Conservation (phyloP, 2,797 vertebrate species). For the Anguilla anguilla region DNA sequence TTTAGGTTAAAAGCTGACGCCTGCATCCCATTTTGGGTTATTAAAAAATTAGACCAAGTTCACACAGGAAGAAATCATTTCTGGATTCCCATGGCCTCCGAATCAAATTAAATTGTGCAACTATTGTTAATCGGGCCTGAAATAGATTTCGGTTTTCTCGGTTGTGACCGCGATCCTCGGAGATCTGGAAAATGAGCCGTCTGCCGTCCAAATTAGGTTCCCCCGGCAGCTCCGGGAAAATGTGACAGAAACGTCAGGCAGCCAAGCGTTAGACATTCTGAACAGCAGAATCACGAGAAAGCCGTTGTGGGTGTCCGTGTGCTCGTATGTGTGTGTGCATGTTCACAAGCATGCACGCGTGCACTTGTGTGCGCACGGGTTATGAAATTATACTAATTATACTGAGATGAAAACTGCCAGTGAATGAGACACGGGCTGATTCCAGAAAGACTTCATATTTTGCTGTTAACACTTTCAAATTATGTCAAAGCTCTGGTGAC, state of each 20-base stretch:
- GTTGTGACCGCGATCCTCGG: slow-evolving; percentile 12
- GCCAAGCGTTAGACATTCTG: not conserved
- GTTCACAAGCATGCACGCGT: not conserved
- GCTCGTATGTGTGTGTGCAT: not conserved
- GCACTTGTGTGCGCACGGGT: not conserved
- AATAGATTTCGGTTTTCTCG: slow-evolving; percentile 22
- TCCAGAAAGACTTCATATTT: too few relatives aligned
- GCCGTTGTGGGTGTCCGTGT: not conserved
- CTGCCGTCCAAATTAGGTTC: slow-evolving; percentile 23
- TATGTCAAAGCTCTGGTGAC: too few relatives aligned
- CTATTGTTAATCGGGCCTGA: slow-evolving; percentile 26
- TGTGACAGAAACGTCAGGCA: not conserved
- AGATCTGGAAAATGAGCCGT: not conserved
- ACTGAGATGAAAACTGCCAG: too few relatives aligned
- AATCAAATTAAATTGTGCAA: slow-evolving; percentile 25
- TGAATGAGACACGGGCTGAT: too few relatives aligned
- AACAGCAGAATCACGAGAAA: not conserved
- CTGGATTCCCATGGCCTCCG: slow-evolving; percentile 13
- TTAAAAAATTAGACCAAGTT: slow-evolving; percentile 16
- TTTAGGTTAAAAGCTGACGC: not conserved
- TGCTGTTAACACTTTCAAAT: not conserved
- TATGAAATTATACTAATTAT: not conserved
- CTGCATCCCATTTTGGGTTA: slow-evolving; percentile 21
- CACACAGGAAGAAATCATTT: slow-evolving; percentile 7
- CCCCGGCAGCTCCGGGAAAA: not conserved